Base-by-base conservation (phyloP, 2,888 invertebrate species). In the Callimorpha dominula region DNA sequence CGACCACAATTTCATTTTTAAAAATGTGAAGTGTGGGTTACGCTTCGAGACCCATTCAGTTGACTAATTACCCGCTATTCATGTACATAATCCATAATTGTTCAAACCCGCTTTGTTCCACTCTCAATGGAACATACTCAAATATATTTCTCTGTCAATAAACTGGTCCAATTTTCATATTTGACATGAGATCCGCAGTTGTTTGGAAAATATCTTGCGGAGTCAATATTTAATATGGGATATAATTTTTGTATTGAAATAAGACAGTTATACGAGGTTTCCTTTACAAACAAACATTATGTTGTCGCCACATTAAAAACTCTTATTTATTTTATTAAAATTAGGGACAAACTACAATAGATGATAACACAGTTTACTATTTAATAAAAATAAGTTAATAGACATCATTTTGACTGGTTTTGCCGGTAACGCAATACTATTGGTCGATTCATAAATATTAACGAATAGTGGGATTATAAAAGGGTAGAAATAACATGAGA, bases 121-220 rank as follows among this genome's bases (percentile, higher is more conserved):
- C 17, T 64, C 52, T 72, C 65, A 8, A 68, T 49, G 42, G 50
- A 68, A 68, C 65, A 50, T 40, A 60, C 68, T 68, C 72, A 72
- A 72, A 60, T 31, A 71, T 67, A 52, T 67, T 57, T 20, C 70
- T 67, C 52, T 70, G 81, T 83, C 84, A 81, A 83, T 75, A 83
- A 65, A 40, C 72, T 42, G 62, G 31, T 71, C 67, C 72, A 78
- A 79, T 76, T 79, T 74, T 60, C 72, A 79, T 81, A 81, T 81
- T 81, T 81, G 81, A 79, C 65, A 71, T 81, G 74, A 65, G 60
- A 72, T 64, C 84, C 84, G 63, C 81, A 75, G 11, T 75, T 79
- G 77, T 81, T 75, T 83, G 82, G 20, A 50, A 65, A 63, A 78
- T 69, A 75, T 79, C 72, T 75, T 74, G 54, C 49, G n/a, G 52